Evolutionary conservation across 2,113 vertebrate genomes (phyloP).

Genomic region (Macaca mulatta): DNA sequence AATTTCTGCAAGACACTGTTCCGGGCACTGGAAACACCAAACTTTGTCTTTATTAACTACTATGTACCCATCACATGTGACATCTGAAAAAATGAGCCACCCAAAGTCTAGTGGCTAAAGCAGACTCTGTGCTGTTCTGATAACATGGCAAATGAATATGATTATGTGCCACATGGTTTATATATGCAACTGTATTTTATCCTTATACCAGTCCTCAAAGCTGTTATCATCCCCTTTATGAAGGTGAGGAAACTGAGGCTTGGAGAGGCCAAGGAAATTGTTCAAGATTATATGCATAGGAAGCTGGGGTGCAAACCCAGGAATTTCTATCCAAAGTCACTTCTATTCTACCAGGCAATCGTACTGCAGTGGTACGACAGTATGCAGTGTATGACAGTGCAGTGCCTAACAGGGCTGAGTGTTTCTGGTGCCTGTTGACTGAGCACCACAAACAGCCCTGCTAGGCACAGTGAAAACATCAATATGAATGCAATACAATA

Average conservation of each 20-base stretch:
- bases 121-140: too few species aligned
- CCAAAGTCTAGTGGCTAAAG: neutral
- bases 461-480: accelerated
- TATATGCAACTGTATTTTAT: neutral
- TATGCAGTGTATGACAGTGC: too few species aligned
- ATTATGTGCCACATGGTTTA: neutral
- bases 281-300: neutral
- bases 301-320: neutral
- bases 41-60: neutral
- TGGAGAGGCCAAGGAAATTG: neutral
- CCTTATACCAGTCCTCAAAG: neutral
- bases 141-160: too few species aligned
- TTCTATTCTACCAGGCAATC: neutral
- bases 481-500: neutral
- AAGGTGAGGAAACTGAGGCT: neutral
- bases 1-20: neutral
- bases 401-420: too few species aligned
- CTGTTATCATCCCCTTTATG: neutral
- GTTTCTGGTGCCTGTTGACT: too few species aligned
- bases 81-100: neutral
- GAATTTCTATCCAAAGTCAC: neutral
- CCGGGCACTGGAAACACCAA: neutral
- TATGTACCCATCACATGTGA: neutral
- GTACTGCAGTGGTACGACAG: accelerated
- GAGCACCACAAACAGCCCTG: too few species aligned